Evolutionary conservation across 2,888 invertebrate species (phyloP), one percentile per base, ranked within the genome.

Genomic region (Hemaris fuciformis): DNA sequence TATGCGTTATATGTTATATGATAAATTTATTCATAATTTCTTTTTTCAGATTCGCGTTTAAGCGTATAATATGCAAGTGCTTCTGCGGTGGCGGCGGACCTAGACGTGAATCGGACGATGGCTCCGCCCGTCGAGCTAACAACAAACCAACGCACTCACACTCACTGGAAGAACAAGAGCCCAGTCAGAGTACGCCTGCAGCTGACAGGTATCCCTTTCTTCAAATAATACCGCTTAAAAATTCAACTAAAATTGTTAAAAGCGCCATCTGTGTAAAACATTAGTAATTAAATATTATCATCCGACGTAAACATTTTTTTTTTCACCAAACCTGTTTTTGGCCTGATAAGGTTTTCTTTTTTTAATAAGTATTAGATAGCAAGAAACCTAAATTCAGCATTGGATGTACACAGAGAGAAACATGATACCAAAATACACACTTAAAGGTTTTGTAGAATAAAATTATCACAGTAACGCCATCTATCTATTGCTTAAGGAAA

Each of bases 61-160:
- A 98, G 87, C 95, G 96, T 72, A 97, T 99, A 72, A 96, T 98
- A 71, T 98, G 98, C 89, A 95, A 95, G 75, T 97, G 96, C 77
- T 95, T 96, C 87, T 97, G 96, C 83, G 87, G 84, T 3, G 76
- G 84, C 3, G 93, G 91, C 8, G 91, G 89, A 60, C 83, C 63
- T 41, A 77, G 74, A 3, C 76, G 89, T 0, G 90, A 88, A 70
- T 88, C 88, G 0, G 90, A 89, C 53, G 84, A 87, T 6, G 77
- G 81, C 1, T 80, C 84, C 18, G 69, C 76, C 10, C 68, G 86
- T 18, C 70, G 83, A 1, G 71, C 79, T 34, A 67, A 75, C 66
- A 63, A 75, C 46, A 69, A 80, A 7, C 77, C 79, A 1, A 74
- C 80, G 4, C 87, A 89, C 63, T 87, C 87, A 0, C 87, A 88